phyloP scores from a whole-genome alignment of 2,113 vertebrate genomes.

The Apistogramma diplotaenia region DNA sequence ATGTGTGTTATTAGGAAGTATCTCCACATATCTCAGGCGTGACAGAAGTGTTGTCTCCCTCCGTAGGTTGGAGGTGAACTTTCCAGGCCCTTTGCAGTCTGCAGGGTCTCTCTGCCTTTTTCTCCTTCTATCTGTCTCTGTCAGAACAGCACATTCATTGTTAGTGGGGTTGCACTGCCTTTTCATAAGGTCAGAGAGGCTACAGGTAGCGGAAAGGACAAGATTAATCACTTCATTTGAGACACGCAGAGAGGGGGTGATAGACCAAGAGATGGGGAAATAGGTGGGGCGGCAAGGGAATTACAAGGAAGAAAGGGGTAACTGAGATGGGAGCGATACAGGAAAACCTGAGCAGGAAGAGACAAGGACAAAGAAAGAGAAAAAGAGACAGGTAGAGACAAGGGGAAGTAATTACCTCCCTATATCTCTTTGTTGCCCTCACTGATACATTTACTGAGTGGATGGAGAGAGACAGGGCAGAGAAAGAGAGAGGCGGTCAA shows the following conservation, averaged over 20 bases:
- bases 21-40: constrained; percentile 24
- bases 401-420: constrained; percentile 64
- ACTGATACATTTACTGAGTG: constrained; percentile 33
- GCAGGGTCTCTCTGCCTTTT: not conserved
- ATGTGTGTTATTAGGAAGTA: not conserved
- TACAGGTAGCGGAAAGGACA: constrained; percentile 68
- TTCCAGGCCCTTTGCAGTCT: constrained; percentile 23
- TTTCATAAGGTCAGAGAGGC: constrained; percentile 59
- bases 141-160: constrained; percentile 69
- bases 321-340: constrained; percentile 57
- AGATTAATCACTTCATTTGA: constrained; percentile 66
- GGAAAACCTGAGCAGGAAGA: constrained; percentile 54
- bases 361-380: constrained; percentile 52
- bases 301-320: constrained; percentile 57
- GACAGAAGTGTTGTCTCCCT: constrained; percentile 38
- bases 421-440: constrained; percentile 62
- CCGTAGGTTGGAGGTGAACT: constrained; percentile 41
- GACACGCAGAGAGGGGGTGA: constrained; percentile 27
- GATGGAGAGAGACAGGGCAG: not conserved
- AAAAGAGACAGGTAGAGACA: constrained; percentile 56
- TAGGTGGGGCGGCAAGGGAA: constrained; percentile 33
- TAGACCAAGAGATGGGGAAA: constrained; percentile 48
- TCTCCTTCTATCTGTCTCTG: constrained; percentile 26
- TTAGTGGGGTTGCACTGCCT: constrained; percentile 24
- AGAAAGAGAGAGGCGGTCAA: constrained; percentile 50